Evolutionary conservation across 1,140 invertebrate species (phyloP).

Genomic region (Panulirus ornatus): DNA sequence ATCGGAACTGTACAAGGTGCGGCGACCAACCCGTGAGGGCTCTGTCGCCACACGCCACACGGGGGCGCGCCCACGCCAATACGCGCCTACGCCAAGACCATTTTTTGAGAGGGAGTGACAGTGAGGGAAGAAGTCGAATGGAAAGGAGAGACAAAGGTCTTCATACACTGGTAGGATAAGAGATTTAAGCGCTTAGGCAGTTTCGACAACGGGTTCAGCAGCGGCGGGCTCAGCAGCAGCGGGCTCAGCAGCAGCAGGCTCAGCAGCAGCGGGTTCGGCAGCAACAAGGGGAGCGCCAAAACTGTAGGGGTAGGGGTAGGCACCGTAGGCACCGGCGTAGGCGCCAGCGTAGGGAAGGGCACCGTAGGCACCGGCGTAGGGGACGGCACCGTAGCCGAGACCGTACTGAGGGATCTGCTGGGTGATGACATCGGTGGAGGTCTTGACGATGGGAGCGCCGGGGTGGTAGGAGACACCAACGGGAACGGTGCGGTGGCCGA

Average conservation of each 20-base stretch:
- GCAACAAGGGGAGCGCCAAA: neutral
- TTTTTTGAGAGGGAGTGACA: no score
- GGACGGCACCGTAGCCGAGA: no score
- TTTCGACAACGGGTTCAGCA: slow-evolving; percentile 40
- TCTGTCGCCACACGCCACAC: slow-evolving; percentile 56
- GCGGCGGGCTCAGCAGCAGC: slow-evolving; percentile 11
- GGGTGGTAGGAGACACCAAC: slow-evolving; percentile 76
- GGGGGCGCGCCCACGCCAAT: neutral
- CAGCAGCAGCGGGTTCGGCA: slow-evolving; percentile 20
- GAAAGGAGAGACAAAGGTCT: neutral
- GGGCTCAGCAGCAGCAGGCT: slow-evolving; percentile 1
- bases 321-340: neutral
- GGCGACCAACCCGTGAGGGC: slow-evolving; percentile 64
- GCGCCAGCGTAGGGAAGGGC: no score
- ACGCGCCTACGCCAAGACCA: slow-evolving; percentile 10
- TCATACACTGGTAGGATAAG: neutral
- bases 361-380: no score
- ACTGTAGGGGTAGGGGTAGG: neutral
- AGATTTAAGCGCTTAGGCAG: neutral
- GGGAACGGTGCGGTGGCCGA: slow-evolving; percentile 77
- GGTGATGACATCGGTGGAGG: slow-evolving; percentile 63
- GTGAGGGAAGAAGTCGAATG: neutral
- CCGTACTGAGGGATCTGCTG: slow-evolving; percentile 65
- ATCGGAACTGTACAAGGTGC: slow-evolving; percentile 54
- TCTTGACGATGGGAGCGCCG: slow-evolving; percentile 71